These are phyloP conservation scores for Epinephelus cyanopodus DNA, from an alignment of 2,113 vertebrate species.

Conservation along the genomic window DNA sequence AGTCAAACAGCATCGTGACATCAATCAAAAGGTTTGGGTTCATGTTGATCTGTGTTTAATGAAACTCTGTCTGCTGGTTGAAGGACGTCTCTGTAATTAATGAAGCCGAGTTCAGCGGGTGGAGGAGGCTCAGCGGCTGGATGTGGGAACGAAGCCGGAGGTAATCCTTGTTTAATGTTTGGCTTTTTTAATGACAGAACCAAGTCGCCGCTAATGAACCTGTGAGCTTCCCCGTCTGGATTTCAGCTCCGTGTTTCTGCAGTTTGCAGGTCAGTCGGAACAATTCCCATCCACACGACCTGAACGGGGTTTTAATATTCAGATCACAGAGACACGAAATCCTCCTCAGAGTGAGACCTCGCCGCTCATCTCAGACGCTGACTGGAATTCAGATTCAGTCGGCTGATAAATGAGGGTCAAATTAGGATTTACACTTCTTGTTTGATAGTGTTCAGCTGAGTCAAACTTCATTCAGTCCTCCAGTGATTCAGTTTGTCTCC, in stretches of 20 bases:
- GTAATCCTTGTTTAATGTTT: constrained; percentile 62
- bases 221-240: neutral
- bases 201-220: constrained; percentile 55
- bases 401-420: neutral
- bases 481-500: neutral
- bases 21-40: constrained; percentile 8
- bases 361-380: neutral
- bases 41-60: constrained; percentile 47
- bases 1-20: neutral
- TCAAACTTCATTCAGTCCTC: neutral
- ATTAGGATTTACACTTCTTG: neutral
- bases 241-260: neutral
- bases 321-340: constrained; percentile 9
- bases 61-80: constrained; percentile 34
- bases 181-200: constrained; percentile 48
- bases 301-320: constrained; percentile 13
- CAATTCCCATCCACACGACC: constrained; percentile 31
- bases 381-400: constrained; percentile 17
- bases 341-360: constrained; percentile 26
- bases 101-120: constrained; percentile 10
- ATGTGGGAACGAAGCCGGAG: constrained; percentile 54
- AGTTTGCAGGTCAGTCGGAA: constrained; percentile 28
- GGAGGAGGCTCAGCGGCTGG: constrained; percentile 20
- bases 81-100: constrained; percentile 38
- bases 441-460: neutral